Conservation (phyloP, 2,113 vertebrate species). For the Chaetorhynchus papuensis region DNA sequence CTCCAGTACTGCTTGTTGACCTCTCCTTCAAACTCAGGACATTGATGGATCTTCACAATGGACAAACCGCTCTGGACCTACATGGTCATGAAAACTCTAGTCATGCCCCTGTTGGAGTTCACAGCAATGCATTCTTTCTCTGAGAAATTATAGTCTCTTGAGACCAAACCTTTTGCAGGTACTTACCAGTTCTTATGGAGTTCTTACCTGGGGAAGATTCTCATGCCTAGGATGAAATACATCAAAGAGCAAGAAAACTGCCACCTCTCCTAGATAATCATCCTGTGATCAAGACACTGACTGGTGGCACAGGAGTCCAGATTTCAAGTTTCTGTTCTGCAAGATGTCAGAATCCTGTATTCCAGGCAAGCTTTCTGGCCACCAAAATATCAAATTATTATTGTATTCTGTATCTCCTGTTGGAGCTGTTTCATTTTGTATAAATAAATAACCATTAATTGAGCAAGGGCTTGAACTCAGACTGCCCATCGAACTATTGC, state of each 20-base stretch:
- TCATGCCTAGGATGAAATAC: neutral
- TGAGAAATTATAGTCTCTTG: neutral
- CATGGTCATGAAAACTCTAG: neutral
- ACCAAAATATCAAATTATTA: neutral
- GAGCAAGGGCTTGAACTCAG: neutral
- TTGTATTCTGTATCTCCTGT: neutral
- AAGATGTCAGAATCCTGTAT: neutral
- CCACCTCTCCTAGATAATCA: neutral
- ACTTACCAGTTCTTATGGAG: neutral
- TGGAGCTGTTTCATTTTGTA: neutral
- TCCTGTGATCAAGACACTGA: neutral
- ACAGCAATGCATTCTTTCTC: neutral
- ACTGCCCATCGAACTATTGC: neutral
- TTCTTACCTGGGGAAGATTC: neutral
- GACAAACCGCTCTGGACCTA: neutral
- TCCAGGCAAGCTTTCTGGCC: neutral
- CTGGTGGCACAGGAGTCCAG: neutral
- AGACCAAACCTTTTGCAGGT: neutral
- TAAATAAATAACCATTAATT: slow-evolving; percentile 36
- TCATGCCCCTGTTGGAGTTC: neutral
- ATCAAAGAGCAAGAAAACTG: neutral
- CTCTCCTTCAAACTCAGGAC: neutral
- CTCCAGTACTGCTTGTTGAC: neutral
- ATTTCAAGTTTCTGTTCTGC: neutral
- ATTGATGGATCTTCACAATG: neutral